phyloP scores from a whole-genome alignment of 2,888 invertebrate species.

The Beris chalybata region DNA sequence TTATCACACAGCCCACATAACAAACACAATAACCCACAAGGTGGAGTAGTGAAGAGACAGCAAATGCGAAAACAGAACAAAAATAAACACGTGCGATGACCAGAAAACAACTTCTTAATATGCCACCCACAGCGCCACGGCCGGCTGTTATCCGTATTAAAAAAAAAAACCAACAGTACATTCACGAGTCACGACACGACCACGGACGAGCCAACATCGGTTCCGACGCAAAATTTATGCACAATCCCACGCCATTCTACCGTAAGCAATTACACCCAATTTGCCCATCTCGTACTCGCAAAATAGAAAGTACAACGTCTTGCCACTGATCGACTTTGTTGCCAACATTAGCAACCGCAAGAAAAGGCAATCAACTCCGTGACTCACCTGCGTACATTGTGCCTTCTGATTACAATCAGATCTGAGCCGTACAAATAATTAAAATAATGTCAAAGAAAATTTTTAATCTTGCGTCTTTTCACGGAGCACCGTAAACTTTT shows the following conservation, averaged over 20 bases:
- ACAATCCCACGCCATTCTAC: neutral
- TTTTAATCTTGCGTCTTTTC: slow-evolving; percentile 3
- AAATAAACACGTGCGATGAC: neutral
- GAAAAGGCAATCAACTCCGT: neutral
- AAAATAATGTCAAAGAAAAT: slow-evolving; percentile 1
- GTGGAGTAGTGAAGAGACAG: too few relatives aligned
- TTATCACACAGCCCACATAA: too few relatives aligned
- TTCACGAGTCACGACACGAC: too few relatives aligned
- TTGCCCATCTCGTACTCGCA: neutral
- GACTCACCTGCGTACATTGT: slow-evolving; percentile 25
- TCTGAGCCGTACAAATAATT: neutral
- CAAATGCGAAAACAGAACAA: neutral
- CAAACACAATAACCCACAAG: too few relatives aligned
- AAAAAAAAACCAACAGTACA: too few relatives aligned
- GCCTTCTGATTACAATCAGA: neutral
- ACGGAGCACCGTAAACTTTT: slow-evolving; percentile 1
- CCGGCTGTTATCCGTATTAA: too few relatives aligned
- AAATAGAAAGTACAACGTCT: too few relatives aligned
- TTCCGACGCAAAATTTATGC: too few relatives aligned
- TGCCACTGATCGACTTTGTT: neutral
- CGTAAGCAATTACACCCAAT: neutral
- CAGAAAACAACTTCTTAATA: neutral
- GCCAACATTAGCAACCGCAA: neutral
- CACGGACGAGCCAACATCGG: too few relatives aligned
- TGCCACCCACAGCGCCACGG: too few relatives aligned